Conservation (phyloP, 2,797 vertebrate species). For the Centropyge bicolor region DNA sequence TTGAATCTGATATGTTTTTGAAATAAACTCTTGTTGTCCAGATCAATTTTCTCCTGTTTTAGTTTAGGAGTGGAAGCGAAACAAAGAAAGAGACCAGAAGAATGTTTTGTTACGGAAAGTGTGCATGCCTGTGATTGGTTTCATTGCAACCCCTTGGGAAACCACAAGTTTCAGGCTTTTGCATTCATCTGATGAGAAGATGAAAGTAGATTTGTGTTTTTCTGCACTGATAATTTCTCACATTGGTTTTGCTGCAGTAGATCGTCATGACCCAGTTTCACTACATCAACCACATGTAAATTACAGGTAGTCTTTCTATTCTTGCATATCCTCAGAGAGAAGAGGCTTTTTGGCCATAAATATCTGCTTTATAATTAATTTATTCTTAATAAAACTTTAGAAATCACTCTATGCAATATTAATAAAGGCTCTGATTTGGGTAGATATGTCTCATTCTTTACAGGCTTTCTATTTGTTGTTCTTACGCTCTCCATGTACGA, state of each 20-base stretch:
- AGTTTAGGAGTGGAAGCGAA: not conserved
- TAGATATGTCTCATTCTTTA: not conserved
- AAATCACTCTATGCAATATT: not conserved
- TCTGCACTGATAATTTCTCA: not conserved
- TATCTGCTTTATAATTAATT: not conserved
- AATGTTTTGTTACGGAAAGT: not conserved
- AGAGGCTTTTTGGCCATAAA: not conserved
- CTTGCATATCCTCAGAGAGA: not conserved
- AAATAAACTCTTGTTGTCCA: not conserved
- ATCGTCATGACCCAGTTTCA: not conserved
- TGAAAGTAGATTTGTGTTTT: not conserved
- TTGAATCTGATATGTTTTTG: conserved; percentile 8
- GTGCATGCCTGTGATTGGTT: not conserved
- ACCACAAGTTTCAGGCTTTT: not conserved
- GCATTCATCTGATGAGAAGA: not conserved
- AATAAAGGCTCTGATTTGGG: not conserved
- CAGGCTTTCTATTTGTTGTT: not conserved
- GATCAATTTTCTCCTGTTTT: not conserved
- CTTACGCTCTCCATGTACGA: not conserved
- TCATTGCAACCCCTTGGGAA: not conserved
- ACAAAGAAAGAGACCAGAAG: not conserved
- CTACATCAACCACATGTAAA: not conserved
- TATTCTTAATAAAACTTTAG: not conserved
- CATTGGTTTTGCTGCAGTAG: not conserved
- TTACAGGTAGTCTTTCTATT: not conserved